These are phyloP conservation scores for Tribolium freemani DNA, from an alignment of 2,888 invertebrate genomes.

Conservation along the genomic window DNA sequence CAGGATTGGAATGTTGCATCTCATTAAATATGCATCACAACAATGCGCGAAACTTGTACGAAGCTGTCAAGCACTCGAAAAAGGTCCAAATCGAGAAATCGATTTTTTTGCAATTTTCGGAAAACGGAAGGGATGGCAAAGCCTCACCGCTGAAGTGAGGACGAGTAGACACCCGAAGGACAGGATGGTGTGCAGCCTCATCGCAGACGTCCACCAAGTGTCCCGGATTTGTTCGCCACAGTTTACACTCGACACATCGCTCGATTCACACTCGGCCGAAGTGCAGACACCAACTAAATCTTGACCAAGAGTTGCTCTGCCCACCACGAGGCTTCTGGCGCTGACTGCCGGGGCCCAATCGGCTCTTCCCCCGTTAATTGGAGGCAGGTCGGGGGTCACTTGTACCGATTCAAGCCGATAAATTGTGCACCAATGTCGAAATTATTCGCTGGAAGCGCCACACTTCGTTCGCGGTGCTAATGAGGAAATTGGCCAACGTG, in stretches of 20 bases:
- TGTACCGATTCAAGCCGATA: conserved; percentile 16
- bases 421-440: background rate
- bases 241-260: conserved; percentile 34
- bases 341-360: conserved; percentile 38
- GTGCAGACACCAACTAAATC: conserved; percentile 44
- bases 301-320: conserved; percentile 27
- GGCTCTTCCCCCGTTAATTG: conserved; percentile 43
- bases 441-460: conserved; percentile 2
- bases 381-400: conserved; percentile 44
- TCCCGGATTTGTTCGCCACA: conserved; percentile 36
- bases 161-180: conserved; percentile 43
- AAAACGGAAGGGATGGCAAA: background rate
- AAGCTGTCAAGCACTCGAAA: conserved; percentile 28
- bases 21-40: conserved; percentile 52
- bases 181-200: conserved; percentile 46
- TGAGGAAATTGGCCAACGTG: background rate
- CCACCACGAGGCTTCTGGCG: conserved; percentile 31
- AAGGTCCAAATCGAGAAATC: conserved; percentile 17
- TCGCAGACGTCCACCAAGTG: conserved; percentile 39
- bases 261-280: conserved; percentile 32
- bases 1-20: conserved; percentile 50
- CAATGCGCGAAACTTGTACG: conserved; percentile 48
- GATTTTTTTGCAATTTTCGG: background rate
- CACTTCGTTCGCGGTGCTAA: background rate
- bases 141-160: conserved; percentile 42